Percentiles rank a stretch among this genome's conserved stretches.
phyloP scores from a whole-genome alignment of 2,888 invertebrate species.

The Drosophila yooni region DNA sequence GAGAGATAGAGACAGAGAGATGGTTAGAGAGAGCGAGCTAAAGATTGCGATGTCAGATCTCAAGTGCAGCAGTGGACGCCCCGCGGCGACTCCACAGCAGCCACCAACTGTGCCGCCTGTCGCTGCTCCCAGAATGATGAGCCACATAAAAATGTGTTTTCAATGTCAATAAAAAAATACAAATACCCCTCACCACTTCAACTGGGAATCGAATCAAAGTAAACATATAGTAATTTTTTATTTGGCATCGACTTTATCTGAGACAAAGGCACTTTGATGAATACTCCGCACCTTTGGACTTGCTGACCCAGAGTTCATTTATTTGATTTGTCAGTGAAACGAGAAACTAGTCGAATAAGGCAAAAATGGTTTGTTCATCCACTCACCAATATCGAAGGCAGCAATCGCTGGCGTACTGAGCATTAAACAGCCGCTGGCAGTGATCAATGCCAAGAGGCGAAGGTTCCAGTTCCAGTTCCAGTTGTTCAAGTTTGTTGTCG shows the following conservation, averaged over 20 bases:
- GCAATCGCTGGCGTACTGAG: constrained; percentile 71
- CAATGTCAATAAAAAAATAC: constrained; percentile 79
- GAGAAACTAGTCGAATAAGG: constrained; percentile 1
- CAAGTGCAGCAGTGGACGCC: constrained; percentile 38
- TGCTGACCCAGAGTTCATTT: constrained; percentile 42
- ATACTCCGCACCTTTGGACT: constrained; percentile 56
- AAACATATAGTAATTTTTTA: constrained; percentile 15
- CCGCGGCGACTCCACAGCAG: constrained; percentile 45
- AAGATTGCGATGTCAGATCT: constrained; percentile 11
- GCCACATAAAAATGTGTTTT: constrained; percentile 71
- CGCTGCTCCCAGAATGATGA: constrained; percentile 60
- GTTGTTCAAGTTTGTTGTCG: constrained; percentile 51
- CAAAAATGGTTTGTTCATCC: constrained; percentile 13
- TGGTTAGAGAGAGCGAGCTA: neutral
- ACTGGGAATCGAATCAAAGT: constrained; percentile 35
- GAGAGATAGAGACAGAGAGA: constrained; percentile 5
- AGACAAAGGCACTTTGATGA: constrained; percentile 45
- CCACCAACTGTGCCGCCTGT: constrained; percentile 62
- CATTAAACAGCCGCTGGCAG: constrained; percentile 74
- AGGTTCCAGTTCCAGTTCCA: constrained; percentile 50
- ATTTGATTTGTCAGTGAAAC: constrained; percentile 37
- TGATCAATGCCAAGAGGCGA: constrained; percentile 71
- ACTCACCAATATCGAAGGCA: constrained; percentile 83
- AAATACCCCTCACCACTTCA: constrained; percentile 33
- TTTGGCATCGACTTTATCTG: neutral